Conservation (phyloP, 2,797 vertebrate species). For the Cynopterus sphinx region DNA sequence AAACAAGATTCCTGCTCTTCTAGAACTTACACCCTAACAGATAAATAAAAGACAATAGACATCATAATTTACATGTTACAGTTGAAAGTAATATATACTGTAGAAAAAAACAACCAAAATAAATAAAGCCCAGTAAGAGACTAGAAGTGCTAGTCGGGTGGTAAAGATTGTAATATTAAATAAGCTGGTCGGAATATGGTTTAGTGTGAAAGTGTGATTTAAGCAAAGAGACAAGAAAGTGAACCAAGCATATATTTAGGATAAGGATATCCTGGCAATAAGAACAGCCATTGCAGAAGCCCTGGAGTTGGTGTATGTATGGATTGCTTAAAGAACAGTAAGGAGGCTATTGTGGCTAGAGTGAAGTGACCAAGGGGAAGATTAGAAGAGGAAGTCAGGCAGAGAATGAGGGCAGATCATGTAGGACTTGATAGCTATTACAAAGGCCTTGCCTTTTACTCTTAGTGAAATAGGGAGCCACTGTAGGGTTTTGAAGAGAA, state of each 20-base stretch:
- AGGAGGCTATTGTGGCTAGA: neutral
- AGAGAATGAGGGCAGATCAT: neutral
- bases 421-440: neutral
- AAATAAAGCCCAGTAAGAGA: neutral
- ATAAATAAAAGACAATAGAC: neutral
- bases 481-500: constrained; percentile 8
- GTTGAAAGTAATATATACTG: neutral
- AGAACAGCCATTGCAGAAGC: neutral
- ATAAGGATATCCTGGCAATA: neutral
- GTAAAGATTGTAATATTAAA: neutral
- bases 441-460: neutral
- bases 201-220: constrained; percentile 1
- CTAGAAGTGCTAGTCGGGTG: neutral
- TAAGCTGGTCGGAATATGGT: neutral
- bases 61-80: neutral
- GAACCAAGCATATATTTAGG: neutral
- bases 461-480: neutral
- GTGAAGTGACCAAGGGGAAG: neutral
- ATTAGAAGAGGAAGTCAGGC: neutral
- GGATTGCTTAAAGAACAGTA: neutral
- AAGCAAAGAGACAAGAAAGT: neutral
- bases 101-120: neutral
- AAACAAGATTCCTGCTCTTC: neutral
- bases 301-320: neutral
- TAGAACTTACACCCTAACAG: neutral